Evolutionary conservation across 2,113 vertebrate species (phyloP).

Genomic region (Trinectes maculatus): DNA sequence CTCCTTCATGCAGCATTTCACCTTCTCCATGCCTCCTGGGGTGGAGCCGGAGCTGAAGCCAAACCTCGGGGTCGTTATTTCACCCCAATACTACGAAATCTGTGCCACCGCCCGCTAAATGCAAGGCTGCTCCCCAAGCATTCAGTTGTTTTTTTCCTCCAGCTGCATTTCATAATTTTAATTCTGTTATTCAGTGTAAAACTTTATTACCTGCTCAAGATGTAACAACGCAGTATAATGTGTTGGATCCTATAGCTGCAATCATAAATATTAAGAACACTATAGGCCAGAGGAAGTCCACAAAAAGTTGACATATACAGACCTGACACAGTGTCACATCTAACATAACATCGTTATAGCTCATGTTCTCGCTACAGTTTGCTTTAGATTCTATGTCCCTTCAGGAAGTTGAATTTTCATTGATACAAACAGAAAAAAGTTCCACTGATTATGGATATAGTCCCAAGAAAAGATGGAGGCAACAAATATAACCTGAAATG

Average conservation of each 20-base stretch:
- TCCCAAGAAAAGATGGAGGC: background rate
- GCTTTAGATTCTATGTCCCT: background rate
- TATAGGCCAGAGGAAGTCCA: too few relatives aligned
- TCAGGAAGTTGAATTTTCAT: background rate
- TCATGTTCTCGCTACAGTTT: too few relatives aligned
- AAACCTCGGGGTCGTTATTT: fast-evolving
- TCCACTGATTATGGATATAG: background rate
- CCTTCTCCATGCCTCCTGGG: constrained; percentile 47
- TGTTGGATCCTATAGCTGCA: too few relatives aligned
- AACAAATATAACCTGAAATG: background rate
- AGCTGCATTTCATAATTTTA: too few relatives aligned
- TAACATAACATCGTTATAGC: too few relatives aligned
- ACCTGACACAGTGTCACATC: too few relatives aligned
- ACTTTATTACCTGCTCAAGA: too few relatives aligned
- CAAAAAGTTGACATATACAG: too few relatives aligned
- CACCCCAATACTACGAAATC: constrained; percentile 37
- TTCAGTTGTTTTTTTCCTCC: background rate
- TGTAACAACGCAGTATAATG: too few relatives aligned
- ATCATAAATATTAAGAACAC: too few relatives aligned
- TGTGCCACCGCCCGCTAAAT: background rate
- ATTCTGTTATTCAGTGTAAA: too few relatives aligned
- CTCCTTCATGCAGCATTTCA: constrained; percentile 73
- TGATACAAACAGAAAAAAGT: too few relatives aligned
- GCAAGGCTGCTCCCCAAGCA: background rate
- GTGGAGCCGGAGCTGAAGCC: constrained; percentile 44